A percentile compares a stretch with the other conserved stretches of the same genome.
phyloP scores from a whole-genome alignment of 2,113 vertebrate species.

The Pungitius pungitius region DNA sequence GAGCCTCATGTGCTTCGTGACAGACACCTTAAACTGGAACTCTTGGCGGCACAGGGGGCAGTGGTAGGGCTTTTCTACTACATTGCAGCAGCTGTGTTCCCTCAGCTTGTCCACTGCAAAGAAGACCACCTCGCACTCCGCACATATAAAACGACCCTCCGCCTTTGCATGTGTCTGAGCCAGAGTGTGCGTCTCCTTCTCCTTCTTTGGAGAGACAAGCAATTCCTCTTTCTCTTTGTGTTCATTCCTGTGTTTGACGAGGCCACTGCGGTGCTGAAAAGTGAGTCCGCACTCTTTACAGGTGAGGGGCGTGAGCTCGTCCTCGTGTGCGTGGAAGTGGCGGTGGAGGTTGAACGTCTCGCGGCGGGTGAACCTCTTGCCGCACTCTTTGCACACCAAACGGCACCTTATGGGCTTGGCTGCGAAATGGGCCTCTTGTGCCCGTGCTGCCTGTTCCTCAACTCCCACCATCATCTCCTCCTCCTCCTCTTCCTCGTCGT shows the following conservation, averaged over 20 bases:
- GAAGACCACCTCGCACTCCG: slow-evolving; percentile 71
- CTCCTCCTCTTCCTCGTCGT: background rate
- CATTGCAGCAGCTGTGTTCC: slow-evolving; percentile 70
- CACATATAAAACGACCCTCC: slow-evolving; percentile 66
- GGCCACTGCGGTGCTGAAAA: slow-evolving; percentile 79
- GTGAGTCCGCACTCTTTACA: slow-evolving; percentile 81
- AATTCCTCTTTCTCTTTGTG: slow-evolving; percentile 68
- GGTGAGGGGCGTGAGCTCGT: slow-evolving; percentile 78
- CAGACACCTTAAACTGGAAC: slow-evolving; percentile 76
- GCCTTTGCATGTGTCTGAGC: slow-evolving; percentile 14
- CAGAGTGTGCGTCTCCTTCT: slow-evolving; percentile 28
- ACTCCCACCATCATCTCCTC: slow-evolving; percentile 3
- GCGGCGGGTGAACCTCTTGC: slow-evolving; percentile 75
- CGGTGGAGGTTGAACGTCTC: slow-evolving; percentile 82
- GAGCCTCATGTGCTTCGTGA: slow-evolving; percentile 79
- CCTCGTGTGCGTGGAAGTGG: slow-evolving; percentile 81
- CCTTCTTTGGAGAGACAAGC: slow-evolving; percentile 42
- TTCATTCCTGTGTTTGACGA: slow-evolving; percentile 77
- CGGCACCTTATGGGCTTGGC: slow-evolving; percentile 60
- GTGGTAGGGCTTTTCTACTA: slow-evolving; percentile 74
- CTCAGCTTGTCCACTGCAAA: slow-evolving; percentile 63
- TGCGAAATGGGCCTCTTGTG: slow-evolving; percentile 1
- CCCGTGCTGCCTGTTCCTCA: background rate
- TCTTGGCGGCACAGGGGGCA: slow-evolving; percentile 79
- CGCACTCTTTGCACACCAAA: slow-evolving; percentile 79